Percentiles rank a stretch among this genome's conserved stretches.
Conservation (phyloP, 37 sponge, comb jelly and placozoan genomes). For the Halisarca cf. caerulea region DNA sequence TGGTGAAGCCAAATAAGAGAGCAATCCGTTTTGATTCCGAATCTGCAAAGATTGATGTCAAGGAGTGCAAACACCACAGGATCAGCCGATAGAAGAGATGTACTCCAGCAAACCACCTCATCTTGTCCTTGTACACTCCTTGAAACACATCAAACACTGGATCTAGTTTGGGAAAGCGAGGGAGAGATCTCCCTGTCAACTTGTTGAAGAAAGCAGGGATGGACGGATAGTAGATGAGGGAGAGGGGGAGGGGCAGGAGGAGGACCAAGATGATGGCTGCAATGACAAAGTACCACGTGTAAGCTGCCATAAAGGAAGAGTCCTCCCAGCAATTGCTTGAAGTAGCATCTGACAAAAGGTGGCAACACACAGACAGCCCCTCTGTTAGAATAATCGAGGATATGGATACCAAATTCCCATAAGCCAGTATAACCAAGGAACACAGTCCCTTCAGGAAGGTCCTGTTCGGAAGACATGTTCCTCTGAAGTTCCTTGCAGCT, state of each 20-base stretch:
- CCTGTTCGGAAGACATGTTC: not conserved
- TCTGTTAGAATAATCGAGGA: too few species aligned
- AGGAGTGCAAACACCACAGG: not conserved
- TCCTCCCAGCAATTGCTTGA: not conserved
- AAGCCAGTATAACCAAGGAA: not conserved
- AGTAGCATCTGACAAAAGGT: not conserved
- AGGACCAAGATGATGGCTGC: not conserved
- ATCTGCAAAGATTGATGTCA: not conserved
- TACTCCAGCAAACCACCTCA: constrained; percentile 1
- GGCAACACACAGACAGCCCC: not conserved
- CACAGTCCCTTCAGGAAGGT: not conserved
- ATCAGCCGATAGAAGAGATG: not conserved
- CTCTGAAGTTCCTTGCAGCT: not conserved
- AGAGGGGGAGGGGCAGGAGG: not conserved
- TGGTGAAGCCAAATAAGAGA: too few species aligned
- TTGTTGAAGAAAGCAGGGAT: not conserved
- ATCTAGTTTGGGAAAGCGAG: not conserved
- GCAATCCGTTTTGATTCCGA: too few species aligned
- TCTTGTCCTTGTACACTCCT: constrained; percentile 1
- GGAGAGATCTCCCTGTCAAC: not conserved
- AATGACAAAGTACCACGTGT: not conserved
- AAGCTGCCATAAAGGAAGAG: not conserved
- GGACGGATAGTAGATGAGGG: not conserved
- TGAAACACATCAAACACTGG: constrained; percentile 31
- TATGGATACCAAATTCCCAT: not conserved